phyloP scores from a whole-genome alignment of 2,888 invertebrate species.

The Myopa tessellatipennis region DNA sequence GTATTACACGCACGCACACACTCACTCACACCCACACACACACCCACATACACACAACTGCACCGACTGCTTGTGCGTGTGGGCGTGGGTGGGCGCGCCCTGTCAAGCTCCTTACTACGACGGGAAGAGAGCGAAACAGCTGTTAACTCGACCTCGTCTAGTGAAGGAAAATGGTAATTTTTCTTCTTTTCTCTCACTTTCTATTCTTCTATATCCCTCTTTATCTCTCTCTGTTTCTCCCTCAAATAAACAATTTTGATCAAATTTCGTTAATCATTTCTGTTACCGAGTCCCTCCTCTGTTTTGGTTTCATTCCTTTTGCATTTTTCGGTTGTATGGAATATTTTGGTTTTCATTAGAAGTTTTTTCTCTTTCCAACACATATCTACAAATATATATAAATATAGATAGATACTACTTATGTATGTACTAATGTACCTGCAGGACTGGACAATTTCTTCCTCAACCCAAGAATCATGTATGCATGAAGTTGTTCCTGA shows the following conservation, averaged over 20 bases:
- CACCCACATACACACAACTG: not conserved
- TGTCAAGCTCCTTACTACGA: slow-evolving; percentile 20
- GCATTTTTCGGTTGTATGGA: slow-evolving; percentile 4
- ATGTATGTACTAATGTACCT: not conserved
- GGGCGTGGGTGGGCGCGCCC: slow-evolving; percentile 28
- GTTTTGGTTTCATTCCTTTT: slow-evolving; percentile 6
- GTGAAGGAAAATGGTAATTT: slow-evolving; percentile 66
- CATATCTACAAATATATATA: slow-evolving; percentile 1
- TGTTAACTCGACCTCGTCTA: slow-evolving; percentile 47
- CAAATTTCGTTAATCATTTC: slow-evolving; percentile 32
- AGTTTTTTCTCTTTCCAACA: slow-evolving; percentile 35
- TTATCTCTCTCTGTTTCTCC: not conserved
- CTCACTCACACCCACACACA: not conserved
- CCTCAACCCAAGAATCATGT: not conserved
- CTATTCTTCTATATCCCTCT: slow-evolving; percentile 42
- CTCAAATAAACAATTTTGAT: slow-evolving; percentile 38
- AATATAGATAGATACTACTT: too few species aligned
- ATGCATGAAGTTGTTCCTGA: not conserved
- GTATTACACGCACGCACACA: not conserved
- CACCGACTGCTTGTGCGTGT: slow-evolving; percentile 1
- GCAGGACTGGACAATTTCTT: not conserved
- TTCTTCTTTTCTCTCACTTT: slow-evolving; percentile 46
- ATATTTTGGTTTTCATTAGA: slow-evolving; percentile 40
- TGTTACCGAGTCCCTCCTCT: not conserved
- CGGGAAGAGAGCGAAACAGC: slow-evolving; percentile 48